Percentiles rank a stretch among this genome's conserved stretches.
Evolutionary conservation across 30 jellyfish, hydroid and myxozoan genomes (phyloP).

Genomic region (Hydractinia echinata): DNA sequence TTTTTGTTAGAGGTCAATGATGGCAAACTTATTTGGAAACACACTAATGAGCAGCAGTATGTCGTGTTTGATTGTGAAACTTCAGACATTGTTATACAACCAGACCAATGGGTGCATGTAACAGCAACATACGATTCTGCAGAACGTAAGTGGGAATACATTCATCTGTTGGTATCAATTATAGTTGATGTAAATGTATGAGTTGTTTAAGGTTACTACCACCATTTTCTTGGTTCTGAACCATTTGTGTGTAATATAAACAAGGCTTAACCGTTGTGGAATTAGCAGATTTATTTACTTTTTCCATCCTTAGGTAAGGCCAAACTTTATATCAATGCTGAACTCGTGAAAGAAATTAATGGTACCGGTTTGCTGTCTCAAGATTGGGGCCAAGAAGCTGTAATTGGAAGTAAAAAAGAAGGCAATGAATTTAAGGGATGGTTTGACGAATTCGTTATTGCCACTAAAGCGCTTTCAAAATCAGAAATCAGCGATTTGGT

Average conservation of each 20-base stretch:
- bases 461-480: conserved; percentile 64
- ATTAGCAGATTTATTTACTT: background rate
- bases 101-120: conserved; percentile 89
- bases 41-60: conserved; percentile 56
- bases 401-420: conserved; percentile 73
- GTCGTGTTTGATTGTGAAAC: conserved; percentile 57
- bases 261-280: background rate
- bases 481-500: conserved; percentile 74
- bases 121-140: conserved; percentile 80
- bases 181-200: no score
- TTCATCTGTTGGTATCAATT: no score
- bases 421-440: conserved; percentile 73
- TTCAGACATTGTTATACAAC: conserved; percentile 40
- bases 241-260: no score
- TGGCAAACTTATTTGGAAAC: conserved; percentile 79
- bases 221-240: no score
- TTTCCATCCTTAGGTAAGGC: conserved; percentile 68
- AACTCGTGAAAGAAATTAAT: conserved; percentile 41
- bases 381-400: conserved; percentile 91
- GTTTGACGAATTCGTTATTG: conserved; percentile 79
- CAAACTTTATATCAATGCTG: conserved; percentile 62
- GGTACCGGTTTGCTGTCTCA: conserved; percentile 81
- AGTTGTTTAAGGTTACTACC: no score
- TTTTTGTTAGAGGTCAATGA: conserved; percentile 58
- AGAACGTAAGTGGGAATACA: conserved; percentile 49